Evolutionary conservation across 30 jellyfish, hydroid and myxozoan genomes (phyloP), one percentile per base, ranked within the genome.

Genomic region (Hydractinia echinata): DNA sequence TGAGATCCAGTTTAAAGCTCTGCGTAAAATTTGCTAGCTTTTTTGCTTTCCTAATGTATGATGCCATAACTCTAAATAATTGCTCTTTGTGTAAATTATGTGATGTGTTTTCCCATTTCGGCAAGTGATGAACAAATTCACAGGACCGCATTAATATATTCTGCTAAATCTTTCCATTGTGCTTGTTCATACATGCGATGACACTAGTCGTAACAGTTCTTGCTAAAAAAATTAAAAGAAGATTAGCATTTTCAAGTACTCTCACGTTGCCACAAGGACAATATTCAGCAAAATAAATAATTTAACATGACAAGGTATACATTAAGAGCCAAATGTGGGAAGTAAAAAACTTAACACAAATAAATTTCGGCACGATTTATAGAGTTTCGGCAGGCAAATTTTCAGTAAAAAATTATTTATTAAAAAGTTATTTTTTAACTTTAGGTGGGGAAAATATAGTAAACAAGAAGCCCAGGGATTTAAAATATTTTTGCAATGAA

Each of bases 81-180:
- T 68, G 79, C 39, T 68, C 52, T 68, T 20, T 68, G 52, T 68
- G 79, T 21, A 68, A 68, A 21, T 68, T 68, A 21, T 68, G 79
- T 14, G 53, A 14, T 14, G 39, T 21, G 52, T 68, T 68, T 68
- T 68, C 79, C 79, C 79, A 68, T 11, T 68, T 11, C 3, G 79
- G 79, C 15, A 68, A 20, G 18, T 68, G 39, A 14, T n/a, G 15
- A 11, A 68, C 79, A 14, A 68, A 11, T 14, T 20, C 39, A 11
- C 51, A 68, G 13, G 79, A 68, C 39, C 18, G 15, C n/a, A 68
- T 11, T n/a, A 21, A 68, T 21, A 68, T 68, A 68, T 14, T 68
- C 79, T 14, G 3, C 13, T 20, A 68, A 68, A 68, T 15, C 79
- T 68, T 68, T 51, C 79, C 79, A 68, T n/a, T 14, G 1, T n/a